A percentile compares a stretch with the other conserved stretches of the same genome.
These are phyloP conservation scores for Luehdorfia chinensis DNA, from an alignment of 1,140 invertebrate genomes.

Conservation along the genomic window DNA sequence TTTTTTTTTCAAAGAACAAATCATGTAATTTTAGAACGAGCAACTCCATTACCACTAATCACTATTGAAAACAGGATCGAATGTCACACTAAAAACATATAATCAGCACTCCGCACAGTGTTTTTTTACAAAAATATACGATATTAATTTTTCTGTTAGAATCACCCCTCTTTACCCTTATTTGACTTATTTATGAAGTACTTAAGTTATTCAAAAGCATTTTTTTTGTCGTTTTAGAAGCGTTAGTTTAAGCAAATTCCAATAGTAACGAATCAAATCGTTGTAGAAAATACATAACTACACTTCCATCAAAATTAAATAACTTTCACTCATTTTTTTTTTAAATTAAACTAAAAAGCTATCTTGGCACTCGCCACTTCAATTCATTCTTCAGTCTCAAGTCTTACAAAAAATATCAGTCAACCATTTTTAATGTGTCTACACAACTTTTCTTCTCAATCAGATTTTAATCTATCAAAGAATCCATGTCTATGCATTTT, in stretches of 20 bases:
- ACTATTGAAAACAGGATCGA: background rate
- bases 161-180: constrained; percentile 14
- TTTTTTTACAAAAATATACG: constrained; percentile 28
- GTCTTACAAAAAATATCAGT: constrained; percentile 24
- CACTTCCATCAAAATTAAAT: background rate
- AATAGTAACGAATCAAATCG: constrained; percentile 15
- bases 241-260: constrained; percentile 17
- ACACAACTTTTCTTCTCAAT: background rate
- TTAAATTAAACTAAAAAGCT: constrained; percentile 8
- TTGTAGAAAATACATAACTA: background rate
- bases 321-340: constrained; percentile 1
- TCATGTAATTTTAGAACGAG: too few relatives aligned
- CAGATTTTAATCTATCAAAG: background rate
- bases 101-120: background rate
- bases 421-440: constrained; percentile 14
- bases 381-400: constrained; percentile 28
- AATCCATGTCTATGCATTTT: too few relatives aligned
- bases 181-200: constrained; percentile 32
- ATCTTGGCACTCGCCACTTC: constrained; percentile 14
- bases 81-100: constrained; percentile 12
- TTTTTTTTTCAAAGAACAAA: too few relatives aligned
- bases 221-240: constrained; percentile 12
- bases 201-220: constrained; percentile 25
- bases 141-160: constrained; percentile 5
- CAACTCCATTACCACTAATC: constrained; percentile 4